Evolutionary conservation across 2,888 invertebrate species (phyloP).

Genomic region (Hesperia comma): DNA sequence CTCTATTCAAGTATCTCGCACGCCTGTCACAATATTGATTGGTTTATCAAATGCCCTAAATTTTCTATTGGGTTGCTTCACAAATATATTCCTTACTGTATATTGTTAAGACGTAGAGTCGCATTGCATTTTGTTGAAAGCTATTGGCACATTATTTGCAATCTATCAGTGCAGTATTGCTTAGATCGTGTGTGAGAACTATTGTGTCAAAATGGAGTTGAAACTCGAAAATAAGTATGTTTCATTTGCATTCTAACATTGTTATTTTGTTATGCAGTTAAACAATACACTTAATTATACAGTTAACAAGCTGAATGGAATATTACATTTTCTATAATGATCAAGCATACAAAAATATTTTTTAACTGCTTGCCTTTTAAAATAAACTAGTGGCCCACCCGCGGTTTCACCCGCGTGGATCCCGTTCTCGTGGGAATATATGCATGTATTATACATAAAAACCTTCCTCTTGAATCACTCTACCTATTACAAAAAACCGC

Average conservation of each 20-base stretch:
- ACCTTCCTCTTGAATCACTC: too few species aligned
- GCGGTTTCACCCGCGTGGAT: too few species aligned
- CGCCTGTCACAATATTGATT: slow-evolving; percentile 26
- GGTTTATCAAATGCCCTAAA: slow-evolving; percentile 29
- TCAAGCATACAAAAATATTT: too few species aligned
- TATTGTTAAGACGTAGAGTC: not conserved
- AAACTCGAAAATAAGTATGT: slow-evolving; percentile 23
- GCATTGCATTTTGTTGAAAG: not conserved
- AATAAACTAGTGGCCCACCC: too few species aligned
- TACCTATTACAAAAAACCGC: too few species aligned
- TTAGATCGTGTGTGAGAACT: slow-evolving; percentile 25
- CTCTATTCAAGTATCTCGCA: slow-evolving; percentile 23
- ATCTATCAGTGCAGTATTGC: slow-evolving; percentile 30
- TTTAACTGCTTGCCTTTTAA: too few species aligned
- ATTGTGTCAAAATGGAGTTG: slow-evolving; percentile 26
- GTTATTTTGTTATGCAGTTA: not conserved
- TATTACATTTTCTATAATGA: too few species aligned
- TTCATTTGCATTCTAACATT: not conserved
- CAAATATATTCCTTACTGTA: not conserved
- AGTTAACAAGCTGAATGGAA: too few species aligned
- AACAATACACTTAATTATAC: too few species aligned
- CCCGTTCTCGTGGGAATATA: too few species aligned
- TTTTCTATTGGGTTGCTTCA: slow-evolving; percentile 5
- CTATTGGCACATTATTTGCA: slow-evolving; percentile 11
- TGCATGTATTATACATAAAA: too few species aligned